These are phyloP conservation scores for Dolichoris vasculosae DNA, from an alignment of 1,140 invertebrate genomes.

Conservation along the genomic window DNA sequence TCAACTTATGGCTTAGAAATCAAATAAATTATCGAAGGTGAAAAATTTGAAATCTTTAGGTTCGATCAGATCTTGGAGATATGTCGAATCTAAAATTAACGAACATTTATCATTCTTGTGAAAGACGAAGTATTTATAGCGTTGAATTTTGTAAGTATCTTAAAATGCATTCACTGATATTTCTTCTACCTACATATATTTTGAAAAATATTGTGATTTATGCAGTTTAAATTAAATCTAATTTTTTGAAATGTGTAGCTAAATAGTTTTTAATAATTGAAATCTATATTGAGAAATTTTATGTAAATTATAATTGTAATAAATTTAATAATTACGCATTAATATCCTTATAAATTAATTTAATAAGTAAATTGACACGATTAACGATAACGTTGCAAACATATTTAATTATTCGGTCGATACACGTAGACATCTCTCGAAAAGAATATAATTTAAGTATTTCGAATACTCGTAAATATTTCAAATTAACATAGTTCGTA, in stretches of 20 bases:
- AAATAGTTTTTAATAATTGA: background rate
- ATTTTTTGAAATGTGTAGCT: background rate
- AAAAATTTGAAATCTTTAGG: constrained; percentile 40
- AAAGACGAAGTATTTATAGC: constrained; percentile 42
- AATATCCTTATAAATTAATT: background rate
- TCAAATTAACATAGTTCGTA: background rate
- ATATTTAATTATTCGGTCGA: background rate
- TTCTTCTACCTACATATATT: constrained; percentile 4
- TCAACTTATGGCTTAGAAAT: background rate
- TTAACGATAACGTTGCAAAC: background rate
- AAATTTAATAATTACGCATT: background rate
- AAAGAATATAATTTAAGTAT: background rate
- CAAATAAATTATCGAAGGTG: constrained; percentile 39
- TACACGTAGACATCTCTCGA: background rate
- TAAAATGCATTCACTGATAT: constrained; percentile 4
- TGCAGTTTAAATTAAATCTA: background rate
- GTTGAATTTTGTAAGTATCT: constrained; percentile 42
- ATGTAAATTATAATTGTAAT: background rate
- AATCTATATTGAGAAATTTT: background rate
- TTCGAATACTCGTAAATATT: background rate
- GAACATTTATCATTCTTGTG: constrained; percentile 32
- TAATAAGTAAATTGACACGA: background rate
- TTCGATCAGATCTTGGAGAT: constrained; percentile 37
- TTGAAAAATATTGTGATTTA: constrained; percentile 27
- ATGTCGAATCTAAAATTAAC: constrained; percentile 40